Evolutionary conservation across 2,888 invertebrate species (phyloP).

Genomic region (Calliphora vomitoria): DNA sequence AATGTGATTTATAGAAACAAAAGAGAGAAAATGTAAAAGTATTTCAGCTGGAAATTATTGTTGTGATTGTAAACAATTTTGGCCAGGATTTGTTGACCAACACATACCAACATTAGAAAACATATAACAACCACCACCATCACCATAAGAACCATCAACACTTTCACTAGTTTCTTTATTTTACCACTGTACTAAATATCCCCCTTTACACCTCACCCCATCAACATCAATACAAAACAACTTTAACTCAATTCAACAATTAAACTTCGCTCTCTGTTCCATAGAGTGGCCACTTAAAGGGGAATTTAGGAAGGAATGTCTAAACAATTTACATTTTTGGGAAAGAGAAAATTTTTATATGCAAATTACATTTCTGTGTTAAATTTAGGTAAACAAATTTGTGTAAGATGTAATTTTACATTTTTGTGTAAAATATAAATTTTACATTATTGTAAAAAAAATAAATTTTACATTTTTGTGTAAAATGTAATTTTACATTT

Average conservation of each 20-base stretch:
- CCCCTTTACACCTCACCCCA: not conserved
- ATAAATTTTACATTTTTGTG: too few relatives aligned
- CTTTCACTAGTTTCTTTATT: not conserved
- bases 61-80: constrained; percentile 44
- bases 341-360: too few relatives aligned
- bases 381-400: too few relatives aligned
- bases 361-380: too few relatives aligned
- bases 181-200: not conserved
- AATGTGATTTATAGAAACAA: constrained; percentile 44
- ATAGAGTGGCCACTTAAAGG: not conserved
- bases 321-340: too few relatives aligned
- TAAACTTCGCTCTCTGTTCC: not conserved
- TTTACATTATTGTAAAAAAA: too few relatives aligned
- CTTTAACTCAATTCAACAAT: constrained; percentile 1
- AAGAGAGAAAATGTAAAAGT: constrained; percentile 13
- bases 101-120: constrained; percentile 1
- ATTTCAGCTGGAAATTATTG: constrained; percentile 14
- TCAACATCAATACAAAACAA: constrained; percentile 35
- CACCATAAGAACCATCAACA: not conserved
- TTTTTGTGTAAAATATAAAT: too few relatives aligned
- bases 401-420: too few relatives aligned
- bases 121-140: constrained; percentile 6
- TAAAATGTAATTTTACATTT: too few relatives aligned
- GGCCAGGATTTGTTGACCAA: constrained; percentile 19
- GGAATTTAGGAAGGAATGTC: not conserved